A percentile compares a stretch with the other conserved stretches of the same genome.
These are phyloP conservation scores for Periophthalmodon schlosseri DNA, from an alignment of 2,113 vertebrate species.

Conservation along the genomic window DNA sequence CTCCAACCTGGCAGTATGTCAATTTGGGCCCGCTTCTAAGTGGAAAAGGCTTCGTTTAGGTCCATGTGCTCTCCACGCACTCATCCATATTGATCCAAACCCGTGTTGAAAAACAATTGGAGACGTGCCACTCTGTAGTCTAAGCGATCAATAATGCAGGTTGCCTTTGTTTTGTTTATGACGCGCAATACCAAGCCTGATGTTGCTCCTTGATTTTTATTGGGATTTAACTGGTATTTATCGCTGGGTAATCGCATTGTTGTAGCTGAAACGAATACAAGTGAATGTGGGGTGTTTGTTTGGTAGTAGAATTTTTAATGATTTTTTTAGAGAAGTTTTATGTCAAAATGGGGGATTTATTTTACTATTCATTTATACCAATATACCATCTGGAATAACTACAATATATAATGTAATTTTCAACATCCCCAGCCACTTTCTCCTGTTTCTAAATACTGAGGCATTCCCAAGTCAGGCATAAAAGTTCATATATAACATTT, in stretches of 20 bases:
- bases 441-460: neutral
- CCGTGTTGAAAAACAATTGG: constrained; percentile 62
- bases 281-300: neutral
- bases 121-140: constrained; percentile 49
- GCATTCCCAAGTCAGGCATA: neutral
- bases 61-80: constrained; percentile 31
- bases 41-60: constrained; percentile 68
- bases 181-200: neutral
- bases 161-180: constrained; percentile 37
- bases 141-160: constrained; percentile 48
- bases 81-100: constrained; percentile 63
- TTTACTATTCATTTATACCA: too few species aligned
- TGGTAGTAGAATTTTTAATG: neutral
- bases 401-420: too few species aligned
- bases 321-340: neutral
- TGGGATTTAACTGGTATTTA: neutral
- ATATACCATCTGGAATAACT: too few species aligned
- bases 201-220: neutral
- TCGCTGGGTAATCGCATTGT: neutral
- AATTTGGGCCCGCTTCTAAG: constrained; percentile 64
- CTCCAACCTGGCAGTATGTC: constrained; percentile 61
- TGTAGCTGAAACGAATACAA: neutral
- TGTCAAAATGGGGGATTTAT: neutral
- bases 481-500: too few species aligned
- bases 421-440: neutral